Evolutionary conservation across 2,797 vertebrate species (phyloP), one percentile per base, ranked within the genome.

Genomic region (Balearica regulorum): DNA sequence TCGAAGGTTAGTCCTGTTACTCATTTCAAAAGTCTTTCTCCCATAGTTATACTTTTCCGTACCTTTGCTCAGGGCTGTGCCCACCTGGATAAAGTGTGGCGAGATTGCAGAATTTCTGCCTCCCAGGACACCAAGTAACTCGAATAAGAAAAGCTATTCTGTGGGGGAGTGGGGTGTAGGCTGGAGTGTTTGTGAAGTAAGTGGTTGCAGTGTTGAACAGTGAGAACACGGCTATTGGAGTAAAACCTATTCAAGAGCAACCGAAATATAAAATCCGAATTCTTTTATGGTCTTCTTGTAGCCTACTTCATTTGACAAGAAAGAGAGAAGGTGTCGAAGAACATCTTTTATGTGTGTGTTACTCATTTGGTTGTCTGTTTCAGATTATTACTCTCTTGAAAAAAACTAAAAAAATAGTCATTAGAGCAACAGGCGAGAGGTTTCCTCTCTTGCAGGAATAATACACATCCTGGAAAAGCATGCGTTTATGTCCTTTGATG

Each of bases 31-130:
- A 75, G 18, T 55, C 58, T 60, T 90, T 72, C 26, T 90, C 25
- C 57, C 4, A 1, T 70, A 60, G 26, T 82, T 91, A 6, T 1
- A 43, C 41, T 88, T 79, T 55, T 48, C 72, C 73, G 43, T 87
- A 72, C 93, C 92, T 96, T 89, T 91, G 71, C 53, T 96, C 92
- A 83, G 90, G 91, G 86, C 83, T 83, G 76, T 75, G 89, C 43
- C 73, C 93, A 53, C 33, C 76, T 9, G 5, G 41, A 29, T 72
- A 68, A 89, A 76, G 33, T 26, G 61, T 71, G 81, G 28, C 6
- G 6, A 89, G 70, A 39, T 33, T 93, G 69, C 61, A 65, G 78
- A 51, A 77, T n/a, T 81, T 61, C 64, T 70, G 10, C 37, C 39
- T 91, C 29, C 54, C 54, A 51, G 35, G 39, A 82, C 76, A 71